Evolutionary conservation across 2,797 vertebrate species (phyloP).

Genomic region (Gallirallus australis): DNA sequence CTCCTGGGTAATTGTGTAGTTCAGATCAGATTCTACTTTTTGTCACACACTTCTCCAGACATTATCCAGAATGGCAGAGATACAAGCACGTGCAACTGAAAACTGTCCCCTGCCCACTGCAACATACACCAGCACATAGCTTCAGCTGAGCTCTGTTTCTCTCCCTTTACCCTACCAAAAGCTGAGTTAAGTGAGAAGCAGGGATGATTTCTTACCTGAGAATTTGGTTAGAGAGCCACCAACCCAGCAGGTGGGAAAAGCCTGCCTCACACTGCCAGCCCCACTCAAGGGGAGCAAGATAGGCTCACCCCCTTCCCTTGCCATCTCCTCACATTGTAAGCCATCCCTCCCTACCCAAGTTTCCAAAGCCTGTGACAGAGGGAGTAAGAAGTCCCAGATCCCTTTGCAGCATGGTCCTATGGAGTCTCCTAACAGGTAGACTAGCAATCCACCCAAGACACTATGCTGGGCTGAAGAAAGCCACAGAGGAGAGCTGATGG

Average conservation of each 20-base stretch:
- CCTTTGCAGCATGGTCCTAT: neutral
- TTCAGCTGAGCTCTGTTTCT: neutral
- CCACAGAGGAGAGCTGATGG: neutral
- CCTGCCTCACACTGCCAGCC: neutral
- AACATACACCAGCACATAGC: neutral
- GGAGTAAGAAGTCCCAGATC: neutral
- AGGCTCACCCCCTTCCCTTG: neutral
- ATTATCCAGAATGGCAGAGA: neutral
- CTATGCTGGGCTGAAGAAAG: neutral
- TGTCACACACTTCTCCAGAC: neutral
- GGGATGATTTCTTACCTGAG: neutral
- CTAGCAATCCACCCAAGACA: neutral
- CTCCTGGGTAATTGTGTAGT: neutral
- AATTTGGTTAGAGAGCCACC: neutral
- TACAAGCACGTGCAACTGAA: rapidly evolving
- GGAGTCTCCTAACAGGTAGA: neutral
- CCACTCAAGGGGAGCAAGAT: neutral
- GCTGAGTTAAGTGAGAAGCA: neutral
- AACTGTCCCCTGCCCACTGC: neutral
- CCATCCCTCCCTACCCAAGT: neutral
- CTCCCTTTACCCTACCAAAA: neutral
- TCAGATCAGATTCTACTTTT: neutral
- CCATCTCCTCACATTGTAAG: neutral
- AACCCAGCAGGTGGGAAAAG: neutral
- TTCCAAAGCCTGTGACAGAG: neutral